Evolutionary conservation across 2,113 vertebrate species (phyloP), one percentile per base, ranked within the genome.

Genomic region (Cyanistes caeruleus): DNA sequence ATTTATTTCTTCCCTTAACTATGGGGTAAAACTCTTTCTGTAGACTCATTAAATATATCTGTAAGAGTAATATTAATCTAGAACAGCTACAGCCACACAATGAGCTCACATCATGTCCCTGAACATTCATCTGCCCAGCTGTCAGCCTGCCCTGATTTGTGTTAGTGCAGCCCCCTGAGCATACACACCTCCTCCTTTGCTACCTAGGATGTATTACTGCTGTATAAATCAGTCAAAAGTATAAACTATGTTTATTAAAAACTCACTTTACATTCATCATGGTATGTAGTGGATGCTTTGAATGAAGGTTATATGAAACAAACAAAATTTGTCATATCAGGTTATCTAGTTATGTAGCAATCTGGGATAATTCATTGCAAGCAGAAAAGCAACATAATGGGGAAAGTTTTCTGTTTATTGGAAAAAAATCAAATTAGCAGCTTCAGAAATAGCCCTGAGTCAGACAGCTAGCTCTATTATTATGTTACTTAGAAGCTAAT

Each of bases 401-500:
- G 52, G 68, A 67, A 96, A 97, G 72, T 93, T 93, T 89, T 93
- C 86, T 92, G 94, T 93, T 95, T 91, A 87, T 95, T 96, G 95
- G 82, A 77, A 93, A 96, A 94, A 95, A 95, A 89, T 95, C 78
- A 96, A 92, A 97, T 87, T 94, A 96, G 87, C 75, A 96, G 89
- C 88, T 93, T 95, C 91, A 94, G 90, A 96, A 95, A 97, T 95
- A 97, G 95, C 94, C 86, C 49, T 76, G 74, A 94, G 95, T 94
- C 92, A 90, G 90, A 94, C 92, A 95, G 96, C 84, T 91, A 91
- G 93, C 84, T 95, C 95, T 93, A 78, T 95, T 96, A 96, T 95
- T 97, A 90, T 90, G 92, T 96, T 97, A 95, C 96, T 97, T 91
- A 89, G 93, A 96, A 94, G 90, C 94, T 96, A 96, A 96, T 95